Base-by-base conservation (phyloP, 2,113 vertebrate species). In the Chionomys nivalis region DNA sequence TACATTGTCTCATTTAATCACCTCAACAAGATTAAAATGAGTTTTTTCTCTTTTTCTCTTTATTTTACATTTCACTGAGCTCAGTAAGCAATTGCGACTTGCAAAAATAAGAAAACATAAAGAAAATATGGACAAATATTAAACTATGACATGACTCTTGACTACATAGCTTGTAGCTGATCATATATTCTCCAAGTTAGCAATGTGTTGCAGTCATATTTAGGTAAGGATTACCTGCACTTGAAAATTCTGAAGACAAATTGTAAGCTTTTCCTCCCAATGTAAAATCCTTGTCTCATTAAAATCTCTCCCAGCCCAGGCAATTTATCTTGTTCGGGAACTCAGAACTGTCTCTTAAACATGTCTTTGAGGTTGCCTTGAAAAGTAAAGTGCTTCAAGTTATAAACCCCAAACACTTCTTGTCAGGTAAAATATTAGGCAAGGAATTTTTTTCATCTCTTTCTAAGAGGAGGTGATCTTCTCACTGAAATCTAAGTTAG, bases 201-300 rank as follows among this genome's bases (percentile, higher is more conserved):
- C 36, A 66, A 47, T 44, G 11, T 44, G 1, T 31, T 81, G 8
- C 1, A 12, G 16, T 49, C 47, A 91, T 61, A 78, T 68, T 90
- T 94, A 68, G 16, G 16, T 76, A 92, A 77, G 5, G 26, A 86
- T 78, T 90, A 89, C 89, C 31, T 83, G 42, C 42, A 88, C 68
- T 7, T 72, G 75, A 87, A 94, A 90, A 94, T 93, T 94, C 75
- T 81, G 31, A 90, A 89, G 76, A 55, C 44, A 93, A 76, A 94
- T 39, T 89, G n/a, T 21, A 75, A 96, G 92, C 26, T 68, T 86
- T 7, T 90, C 13, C 33, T 91, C 89, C 33, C 42, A 26, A 58
- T 87, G 0, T 23, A 82, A 93, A 95, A 94, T 89, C 39, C n/a
- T 92, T 58, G 89, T 83, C 66, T 96, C 87, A 93, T 97, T 96